phyloP scores from a whole-genome alignment of 2,113 vertebrate species.

The Taxidea taxus region DNA sequence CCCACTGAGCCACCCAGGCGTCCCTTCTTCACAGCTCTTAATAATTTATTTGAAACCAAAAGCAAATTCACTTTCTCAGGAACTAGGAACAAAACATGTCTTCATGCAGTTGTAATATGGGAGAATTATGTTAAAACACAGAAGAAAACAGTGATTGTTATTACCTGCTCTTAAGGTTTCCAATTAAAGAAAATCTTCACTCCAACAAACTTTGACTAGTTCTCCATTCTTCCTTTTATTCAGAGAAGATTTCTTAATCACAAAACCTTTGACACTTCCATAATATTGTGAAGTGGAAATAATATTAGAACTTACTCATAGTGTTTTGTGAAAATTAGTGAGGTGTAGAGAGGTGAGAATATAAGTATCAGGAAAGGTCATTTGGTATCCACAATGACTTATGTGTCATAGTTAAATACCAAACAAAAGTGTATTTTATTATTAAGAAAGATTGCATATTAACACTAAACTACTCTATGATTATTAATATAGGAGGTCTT shows the following conservation, averaged over 20 bases:
- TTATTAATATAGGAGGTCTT: not conserved
- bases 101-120: not conserved
- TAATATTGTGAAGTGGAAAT: not conserved
- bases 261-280: conserved; percentile 11
- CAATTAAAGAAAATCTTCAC: conserved; percentile 28
- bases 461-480: not conserved
- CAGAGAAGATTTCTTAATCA: conserved; percentile 19
- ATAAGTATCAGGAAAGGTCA: not conserved
- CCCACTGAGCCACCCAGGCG: too few species aligned
- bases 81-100: not conserved
- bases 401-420: not conserved
- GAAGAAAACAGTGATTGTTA: not conserved
- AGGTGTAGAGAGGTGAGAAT: not conserved
- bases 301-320: conserved; percentile 34
- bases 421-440: not conserved
- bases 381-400: not conserved
- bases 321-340: conserved; percentile 30
- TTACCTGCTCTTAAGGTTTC: not conserved
- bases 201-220: not conserved
- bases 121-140: conserved; percentile 13
- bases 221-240: not conserved
- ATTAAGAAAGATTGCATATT: not conserved
- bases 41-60: not conserved
- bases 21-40: not conserved
- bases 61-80: conserved; percentile 1